phyloP scores from a whole-genome alignment of 2,797 vertebrate genomes.

The Choloepus didactylus region DNA sequence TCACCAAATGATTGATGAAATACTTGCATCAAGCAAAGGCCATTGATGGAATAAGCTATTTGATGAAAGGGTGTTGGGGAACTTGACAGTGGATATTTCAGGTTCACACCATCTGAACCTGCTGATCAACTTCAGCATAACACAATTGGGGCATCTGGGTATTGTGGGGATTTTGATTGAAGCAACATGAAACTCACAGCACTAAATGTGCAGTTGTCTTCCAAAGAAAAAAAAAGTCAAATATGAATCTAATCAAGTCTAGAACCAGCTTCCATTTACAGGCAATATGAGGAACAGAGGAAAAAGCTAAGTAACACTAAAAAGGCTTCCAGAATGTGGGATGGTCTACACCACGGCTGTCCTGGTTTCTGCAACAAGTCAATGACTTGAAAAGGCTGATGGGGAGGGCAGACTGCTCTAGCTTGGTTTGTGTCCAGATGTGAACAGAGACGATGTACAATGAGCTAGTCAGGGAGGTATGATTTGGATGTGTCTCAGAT shows the following conservation, averaged over 20 bases:
- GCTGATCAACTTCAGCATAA: background rate
- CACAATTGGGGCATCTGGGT: background rate
- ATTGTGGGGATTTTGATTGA: background rate
- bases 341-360: no score
- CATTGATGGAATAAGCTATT: background rate
- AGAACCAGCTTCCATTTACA: background rate
- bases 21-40: background rate
- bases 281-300: background rate
- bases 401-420: background rate
- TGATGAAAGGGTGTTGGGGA: background rate
- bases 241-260: background rate
- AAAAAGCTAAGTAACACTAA: no score
- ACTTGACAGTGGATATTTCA: background rate
- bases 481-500: background rate
- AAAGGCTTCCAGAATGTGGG: background rate
- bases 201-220: background rate
- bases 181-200: background rate
- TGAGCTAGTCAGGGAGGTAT: background rate
- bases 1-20: background rate
- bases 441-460: background rate
- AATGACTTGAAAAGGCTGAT: background rate
- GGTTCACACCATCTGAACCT: no score
- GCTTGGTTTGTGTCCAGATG: background rate
- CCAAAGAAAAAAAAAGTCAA: no score
- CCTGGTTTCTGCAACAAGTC: background rate